These are phyloP conservation scores for Nyctalus aviator DNA, from an alignment of 2,797 vertebrate species.

Conservation along the genomic window DNA sequence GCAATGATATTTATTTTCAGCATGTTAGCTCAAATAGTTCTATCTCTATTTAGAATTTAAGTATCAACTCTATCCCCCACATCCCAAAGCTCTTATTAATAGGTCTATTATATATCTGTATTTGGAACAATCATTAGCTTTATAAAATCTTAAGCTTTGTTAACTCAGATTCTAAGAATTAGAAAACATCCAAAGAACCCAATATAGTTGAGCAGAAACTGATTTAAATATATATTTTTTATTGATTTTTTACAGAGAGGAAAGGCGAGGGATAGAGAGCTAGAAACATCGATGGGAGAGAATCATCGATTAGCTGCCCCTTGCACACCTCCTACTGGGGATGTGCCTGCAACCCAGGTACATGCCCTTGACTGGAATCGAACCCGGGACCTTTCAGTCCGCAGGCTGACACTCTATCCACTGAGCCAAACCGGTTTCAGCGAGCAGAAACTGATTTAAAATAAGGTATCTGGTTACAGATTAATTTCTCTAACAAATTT, in stretches of 20 bases:
- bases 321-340: too few relatives aligned
- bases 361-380: too few relatives aligned
- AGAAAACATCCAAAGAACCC: constrained; percentile 27
- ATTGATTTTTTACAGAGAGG: too few relatives aligned
- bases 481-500: constrained; percentile 54
- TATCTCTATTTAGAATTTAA: constrained; percentile 42
- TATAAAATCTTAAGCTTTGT: constrained; percentile 46
- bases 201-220: neutral
- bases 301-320: too few relatives aligned
- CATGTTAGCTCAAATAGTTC: constrained; percentile 39
- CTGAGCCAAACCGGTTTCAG: too few relatives aligned
- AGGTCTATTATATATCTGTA: neutral
- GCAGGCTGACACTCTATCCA: too few relatives aligned
- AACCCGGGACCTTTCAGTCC: too few relatives aligned
- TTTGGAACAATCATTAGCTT: constrained; percentile 13
- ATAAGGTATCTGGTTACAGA: constrained; percentile 29
- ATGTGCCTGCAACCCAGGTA: too few relatives aligned
- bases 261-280: too few relatives aligned
- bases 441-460: neutral
- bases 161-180: constrained; percentile 59
- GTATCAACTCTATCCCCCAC: neutral
- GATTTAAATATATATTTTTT: neutral
- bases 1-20: constrained; percentile 10
- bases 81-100: neutral
- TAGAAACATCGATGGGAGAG: too few relatives aligned